Evolutionary conservation across 2,797 vertebrate genomes (phyloP).

Genomic region (Picus viridis): DNA sequence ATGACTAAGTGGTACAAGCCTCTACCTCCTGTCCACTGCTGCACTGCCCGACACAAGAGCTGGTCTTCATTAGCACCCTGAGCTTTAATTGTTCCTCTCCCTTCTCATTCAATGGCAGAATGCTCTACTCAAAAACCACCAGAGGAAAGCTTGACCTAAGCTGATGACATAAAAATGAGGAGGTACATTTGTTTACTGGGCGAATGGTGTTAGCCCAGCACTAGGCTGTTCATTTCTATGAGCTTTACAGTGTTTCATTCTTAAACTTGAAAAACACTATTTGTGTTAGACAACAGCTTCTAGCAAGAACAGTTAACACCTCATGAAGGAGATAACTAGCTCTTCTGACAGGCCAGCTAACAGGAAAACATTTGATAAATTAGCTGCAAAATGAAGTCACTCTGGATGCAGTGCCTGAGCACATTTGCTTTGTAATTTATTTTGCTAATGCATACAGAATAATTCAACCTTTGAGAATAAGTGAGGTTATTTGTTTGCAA

Average conservation of each 20-base stretch:
- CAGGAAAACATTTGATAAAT: constrained; percentile 26
- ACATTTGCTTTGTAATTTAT: constrained; percentile 20
- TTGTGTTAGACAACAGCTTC: not conserved
- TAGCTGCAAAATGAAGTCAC: not conserved
- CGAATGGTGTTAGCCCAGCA: not conserved
- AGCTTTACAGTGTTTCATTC: not conserved
- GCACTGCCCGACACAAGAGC: rapidly evolving
- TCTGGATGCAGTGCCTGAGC: not conserved
- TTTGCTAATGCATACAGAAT: not conserved
- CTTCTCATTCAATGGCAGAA: rapidly evolving
- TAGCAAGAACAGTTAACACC: not conserved
- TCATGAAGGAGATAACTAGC: not conserved
- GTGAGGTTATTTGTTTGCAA: not conserved
- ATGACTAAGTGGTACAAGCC: not conserved
- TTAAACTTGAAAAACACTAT: not conserved
- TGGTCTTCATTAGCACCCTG: rapidly evolving
- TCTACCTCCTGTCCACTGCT: not conserved
- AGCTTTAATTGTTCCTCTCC: not conserved
- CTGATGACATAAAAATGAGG: not conserved
- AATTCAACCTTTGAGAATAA: not conserved
- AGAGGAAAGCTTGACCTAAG: not conserved
- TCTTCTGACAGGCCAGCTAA: constrained; percentile 2
- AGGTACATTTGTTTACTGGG: not conserved
- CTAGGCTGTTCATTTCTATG: not conserved
- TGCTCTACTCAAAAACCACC: not conserved